A percentile compares a stretch with the other conserved stretches of the same genome.
Conservation (phyloP, 2,888 invertebrate species). For the Eucera pruinosa region DNA sequence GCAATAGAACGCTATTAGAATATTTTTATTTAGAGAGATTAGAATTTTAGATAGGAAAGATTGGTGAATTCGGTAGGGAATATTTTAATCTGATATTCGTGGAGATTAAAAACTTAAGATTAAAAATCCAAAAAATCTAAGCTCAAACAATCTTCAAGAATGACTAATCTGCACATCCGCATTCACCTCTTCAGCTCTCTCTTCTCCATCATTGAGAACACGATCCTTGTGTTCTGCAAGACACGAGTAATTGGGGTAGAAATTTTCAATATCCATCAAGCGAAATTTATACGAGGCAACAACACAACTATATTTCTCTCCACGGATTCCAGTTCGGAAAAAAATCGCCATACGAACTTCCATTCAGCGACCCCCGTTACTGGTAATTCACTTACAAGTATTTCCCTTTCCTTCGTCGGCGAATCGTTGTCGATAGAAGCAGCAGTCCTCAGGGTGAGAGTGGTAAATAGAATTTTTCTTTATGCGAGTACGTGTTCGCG, state of each 20-base stretch:
- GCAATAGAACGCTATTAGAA: no score
- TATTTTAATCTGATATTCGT: no score
- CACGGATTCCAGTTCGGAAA: neutral
- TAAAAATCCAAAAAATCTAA: neutral
- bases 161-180: neutral
- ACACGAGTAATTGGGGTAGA: neutral
- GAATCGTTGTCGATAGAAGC: conserved; percentile 10
- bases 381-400: conserved; percentile 54
- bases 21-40: no score
- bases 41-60: no score
- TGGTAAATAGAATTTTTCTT: conserved; percentile 41
- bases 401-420: conserved; percentile 19
- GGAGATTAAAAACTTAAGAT: no score
- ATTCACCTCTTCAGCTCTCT: no score
- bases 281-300: conserved; percentile 36
- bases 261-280: conserved; percentile 45
- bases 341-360: conserved; percentile 17
- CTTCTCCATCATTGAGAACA: no score
- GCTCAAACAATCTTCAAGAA: no score
- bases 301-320: conserved; percentile 10
- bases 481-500: neutral
- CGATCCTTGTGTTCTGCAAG: no score
- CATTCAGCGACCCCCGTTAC: conserved; percentile 6
- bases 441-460: neutral
- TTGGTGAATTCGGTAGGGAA: no score